phyloP scores from a whole-genome alignment of 1,140 invertebrate species.

The Onthophagus taurus region DNA sequence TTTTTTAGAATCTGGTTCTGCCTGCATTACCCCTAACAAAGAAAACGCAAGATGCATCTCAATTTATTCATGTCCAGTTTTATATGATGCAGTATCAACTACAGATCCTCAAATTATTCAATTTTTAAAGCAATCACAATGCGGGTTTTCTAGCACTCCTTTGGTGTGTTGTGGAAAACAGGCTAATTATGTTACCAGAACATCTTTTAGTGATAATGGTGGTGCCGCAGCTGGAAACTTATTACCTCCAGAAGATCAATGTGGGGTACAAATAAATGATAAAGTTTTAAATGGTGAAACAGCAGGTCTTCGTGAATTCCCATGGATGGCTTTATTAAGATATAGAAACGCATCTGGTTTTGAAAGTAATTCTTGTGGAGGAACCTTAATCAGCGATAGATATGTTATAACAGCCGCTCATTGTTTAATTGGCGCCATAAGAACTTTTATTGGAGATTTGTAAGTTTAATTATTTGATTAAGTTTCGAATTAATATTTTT shows the following conservation, averaged over 20 bases:
- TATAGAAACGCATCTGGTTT: slow-evolving; percentile 35
- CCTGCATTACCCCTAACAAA: slow-evolving; percentile 21
- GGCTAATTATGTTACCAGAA: too few species aligned
- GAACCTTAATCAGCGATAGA: slow-evolving; percentile 46
- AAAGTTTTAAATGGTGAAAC: slow-evolving; percentile 29
- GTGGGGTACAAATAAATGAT: background rate
- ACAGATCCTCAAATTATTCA: slow-evolving; percentile 21
- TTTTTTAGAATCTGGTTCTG: background rate
- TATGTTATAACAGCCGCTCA: slow-evolving; percentile 64
- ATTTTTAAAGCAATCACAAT: slow-evolving; percentile 34
- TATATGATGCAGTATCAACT: slow-evolving; percentile 28
- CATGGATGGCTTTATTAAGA: slow-evolving; percentile 52
- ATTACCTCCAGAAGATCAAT: too few species aligned
- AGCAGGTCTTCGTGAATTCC: slow-evolving; percentile 37
- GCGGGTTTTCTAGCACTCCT: slow-evolving; percentile 13
- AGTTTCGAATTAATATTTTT: slow-evolving; percentile 9
- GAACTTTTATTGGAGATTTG: slow-evolving; percentile 27
- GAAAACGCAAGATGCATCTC: slow-evolving; percentile 19
- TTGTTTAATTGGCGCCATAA: slow-evolving; percentile 39
- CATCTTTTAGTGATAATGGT: background rate
- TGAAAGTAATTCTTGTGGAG: slow-evolving; percentile 43
- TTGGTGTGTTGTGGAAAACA: slow-evolving; percentile 22
- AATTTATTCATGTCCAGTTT: slow-evolving; percentile 28
- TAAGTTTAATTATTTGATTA: slow-evolving; percentile 21
- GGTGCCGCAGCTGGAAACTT: background rate